Evolutionary conservation across 2,888 invertebrate species (phyloP).

Genomic region (Hartigia nigra): DNA sequence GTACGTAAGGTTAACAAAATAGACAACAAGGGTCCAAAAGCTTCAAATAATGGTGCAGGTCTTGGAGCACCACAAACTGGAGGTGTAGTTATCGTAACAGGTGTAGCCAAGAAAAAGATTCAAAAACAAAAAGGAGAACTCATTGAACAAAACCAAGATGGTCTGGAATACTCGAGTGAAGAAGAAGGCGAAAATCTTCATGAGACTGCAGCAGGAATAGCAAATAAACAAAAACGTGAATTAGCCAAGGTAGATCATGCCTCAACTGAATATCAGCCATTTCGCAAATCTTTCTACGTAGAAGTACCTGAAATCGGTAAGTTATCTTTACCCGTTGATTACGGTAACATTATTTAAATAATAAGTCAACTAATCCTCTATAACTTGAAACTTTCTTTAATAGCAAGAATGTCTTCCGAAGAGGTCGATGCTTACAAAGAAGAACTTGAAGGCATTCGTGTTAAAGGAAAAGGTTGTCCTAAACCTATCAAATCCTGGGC

Average conservation of each 20-base stretch:
- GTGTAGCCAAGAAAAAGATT: conserved; percentile 84
- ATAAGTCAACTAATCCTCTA: not conserved
- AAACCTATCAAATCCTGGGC: conserved; percentile 97
- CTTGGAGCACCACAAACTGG: conserved; percentile 50
- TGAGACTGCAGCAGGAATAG: conserved; percentile 87
- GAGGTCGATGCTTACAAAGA: conserved; percentile 87
- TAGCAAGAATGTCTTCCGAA: conserved; percentile 85
- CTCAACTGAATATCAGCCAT: conserved; percentile 86
- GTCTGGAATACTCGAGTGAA: conserved; percentile 96
- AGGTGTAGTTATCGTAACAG: conserved; percentile 84
- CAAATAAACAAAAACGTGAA: conserved; percentile 92
- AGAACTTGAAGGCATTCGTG: conserved; percentile 94
- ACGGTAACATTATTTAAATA: not conserved
- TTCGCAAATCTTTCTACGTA: conserved; percentile 96
- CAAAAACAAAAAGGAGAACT: conserved; percentile 92
- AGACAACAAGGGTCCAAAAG: conserved; percentile 71
- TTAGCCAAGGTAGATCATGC: conserved; percentile 92
- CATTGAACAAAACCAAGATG: conserved; percentile 99
- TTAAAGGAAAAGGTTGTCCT: conserved; percentile 96
- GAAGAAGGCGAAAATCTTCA: conserved; percentile 96
- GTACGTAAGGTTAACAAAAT: conserved; percentile 83
- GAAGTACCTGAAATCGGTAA: conserved; percentile 92
- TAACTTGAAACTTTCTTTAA: conserved; percentile 4
- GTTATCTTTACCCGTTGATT: not conserved
- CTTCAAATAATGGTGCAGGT: conserved; percentile 66